Evolutionary conservation across 2,888 invertebrate genomes (phyloP).

Genomic region (Drosophila affinis): DNA sequence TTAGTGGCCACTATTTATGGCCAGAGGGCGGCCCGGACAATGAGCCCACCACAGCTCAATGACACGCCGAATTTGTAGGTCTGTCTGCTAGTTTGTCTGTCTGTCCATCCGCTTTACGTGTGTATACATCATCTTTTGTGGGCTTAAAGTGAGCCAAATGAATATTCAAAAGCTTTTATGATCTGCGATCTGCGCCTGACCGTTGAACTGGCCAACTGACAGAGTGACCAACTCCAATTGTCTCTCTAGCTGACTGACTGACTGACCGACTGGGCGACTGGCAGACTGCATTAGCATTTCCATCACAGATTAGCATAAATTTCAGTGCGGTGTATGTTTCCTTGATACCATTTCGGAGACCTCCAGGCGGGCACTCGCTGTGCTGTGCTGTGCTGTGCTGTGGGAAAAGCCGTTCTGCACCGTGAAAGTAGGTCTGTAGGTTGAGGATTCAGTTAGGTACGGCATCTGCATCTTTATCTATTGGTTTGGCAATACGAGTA

Average conservation of each 20-base stretch:
- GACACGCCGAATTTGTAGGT: slow-evolving; percentile 30
- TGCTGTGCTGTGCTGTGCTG: not conserved
- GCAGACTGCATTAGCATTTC: slow-evolving; percentile 72
- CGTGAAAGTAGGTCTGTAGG: slow-evolving; percentile 75
- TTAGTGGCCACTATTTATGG: slow-evolving; percentile 63
- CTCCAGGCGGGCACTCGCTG: slow-evolving; percentile 34
- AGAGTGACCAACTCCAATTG: slow-evolving; percentile 35
- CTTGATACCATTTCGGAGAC: slow-evolving; percentile 76
- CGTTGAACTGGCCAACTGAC: slow-evolving; percentile 62
- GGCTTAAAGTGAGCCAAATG: slow-evolving; percentile 70
- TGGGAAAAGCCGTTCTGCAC: slow-evolving; percentile 51
- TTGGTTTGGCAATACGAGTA: slow-evolving; percentile 25
- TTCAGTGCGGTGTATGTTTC: slow-evolving; percentile 60
- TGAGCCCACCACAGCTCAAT: slow-evolving; percentile 37
- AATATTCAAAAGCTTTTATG: slow-evolving; percentile 73
- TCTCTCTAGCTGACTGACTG: slow-evolving; percentile 16
- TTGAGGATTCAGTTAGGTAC: slow-evolving; percentile 54
- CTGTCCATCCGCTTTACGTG: slow-evolving; percentile 22
- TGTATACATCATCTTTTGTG: slow-evolving; percentile 72
- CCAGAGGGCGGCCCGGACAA: slow-evolving; percentile 63
- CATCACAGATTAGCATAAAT: slow-evolving; percentile 68
- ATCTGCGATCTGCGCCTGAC: slow-evolving; percentile 66
- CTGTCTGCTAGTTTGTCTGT: slow-evolving; percentile 22
- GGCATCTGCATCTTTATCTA: slow-evolving; percentile 17
- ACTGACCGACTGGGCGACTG: slow-evolving; percentile 12